A percentile compares a stretch with the other conserved stretches of the same genome.
These are phyloP conservation scores for Bufo gargarizans DNA, from an alignment of 2,113 vertebrate genomes.

Conservation along the genomic window DNA sequence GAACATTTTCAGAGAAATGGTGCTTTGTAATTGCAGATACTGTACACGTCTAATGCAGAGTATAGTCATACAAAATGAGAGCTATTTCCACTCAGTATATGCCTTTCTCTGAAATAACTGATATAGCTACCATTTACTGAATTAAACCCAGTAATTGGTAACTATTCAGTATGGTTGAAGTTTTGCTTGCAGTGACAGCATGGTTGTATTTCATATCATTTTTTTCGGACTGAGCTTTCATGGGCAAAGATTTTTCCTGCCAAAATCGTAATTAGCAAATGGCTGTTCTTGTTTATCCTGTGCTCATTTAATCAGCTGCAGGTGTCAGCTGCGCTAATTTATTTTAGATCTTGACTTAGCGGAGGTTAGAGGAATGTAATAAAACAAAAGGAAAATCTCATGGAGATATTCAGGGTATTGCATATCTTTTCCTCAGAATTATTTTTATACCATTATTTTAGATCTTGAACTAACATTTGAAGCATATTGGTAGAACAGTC, in stretches of 20 bases:
- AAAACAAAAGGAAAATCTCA: constrained; percentile 2
- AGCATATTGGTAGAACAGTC: not conserved
- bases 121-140: not conserved
- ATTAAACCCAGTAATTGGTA: constrained; percentile 16
- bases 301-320: constrained; percentile 39
- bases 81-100: not conserved
- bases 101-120: not conserved
- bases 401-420: not conserved
- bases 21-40: not conserved
- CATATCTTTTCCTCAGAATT: not conserved
- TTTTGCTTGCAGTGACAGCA: constrained; percentile 22
- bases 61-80: not conserved
- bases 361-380: constrained; percentile 10
- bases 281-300: constrained; percentile 40
- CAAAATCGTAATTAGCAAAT: constrained; percentile 48
- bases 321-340: constrained; percentile 46
- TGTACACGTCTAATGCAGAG: not conserved
- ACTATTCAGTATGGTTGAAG: constrained; percentile 14
- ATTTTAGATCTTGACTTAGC: constrained; percentile 35
- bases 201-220: constrained; percentile 30
- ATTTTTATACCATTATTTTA: not conserved
- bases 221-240: constrained; percentile 28
- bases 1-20: not conserved
- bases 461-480: not conserved
- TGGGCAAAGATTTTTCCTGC: constrained; percentile 35